Conservation (phyloP, 1,140 invertebrate genomes). For the Asobara japonica region DNA sequence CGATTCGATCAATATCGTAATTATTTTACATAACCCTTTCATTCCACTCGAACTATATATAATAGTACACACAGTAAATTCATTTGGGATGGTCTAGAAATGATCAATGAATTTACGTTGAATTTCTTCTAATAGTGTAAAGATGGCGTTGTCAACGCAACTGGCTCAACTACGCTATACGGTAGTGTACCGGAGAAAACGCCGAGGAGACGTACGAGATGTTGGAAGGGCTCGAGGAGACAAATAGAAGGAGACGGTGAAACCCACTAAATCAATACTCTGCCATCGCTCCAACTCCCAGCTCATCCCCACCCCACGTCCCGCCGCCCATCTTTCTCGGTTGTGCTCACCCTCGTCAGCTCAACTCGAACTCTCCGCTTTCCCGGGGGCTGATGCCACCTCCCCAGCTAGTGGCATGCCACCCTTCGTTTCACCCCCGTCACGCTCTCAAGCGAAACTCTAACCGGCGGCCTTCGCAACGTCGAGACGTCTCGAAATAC, state of each 20-base stretch:
- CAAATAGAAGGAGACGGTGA: slow-evolving; percentile 66
- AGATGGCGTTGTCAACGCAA: slow-evolving; percentile 42
- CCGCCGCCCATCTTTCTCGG: slow-evolving; percentile 34
- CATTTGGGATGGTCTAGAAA: not conserved
- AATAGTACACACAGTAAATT: no score
- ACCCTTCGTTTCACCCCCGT: slow-evolving; percentile 59
- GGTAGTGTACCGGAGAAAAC: slow-evolving; percentile 20
- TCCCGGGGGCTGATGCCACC: slow-evolving; percentile 25
- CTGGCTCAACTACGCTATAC: slow-evolving; percentile 38
- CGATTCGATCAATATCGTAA: no score
- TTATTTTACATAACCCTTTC: no score
- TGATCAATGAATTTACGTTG: not conserved
- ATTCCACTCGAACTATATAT: no score
- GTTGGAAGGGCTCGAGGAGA: slow-evolving; percentile 52
- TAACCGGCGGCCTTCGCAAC: slow-evolving; percentile 24
- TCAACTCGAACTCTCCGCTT: slow-evolving; percentile 25
- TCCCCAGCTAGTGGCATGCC: slow-evolving; percentile 32
- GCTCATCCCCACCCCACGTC: slow-evolving; percentile 55
- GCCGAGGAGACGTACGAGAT: slow-evolving; percentile 49
- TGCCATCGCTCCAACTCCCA: slow-evolving; percentile 66
- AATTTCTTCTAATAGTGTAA: no score
- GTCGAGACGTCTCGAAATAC: slow-evolving; percentile 9
- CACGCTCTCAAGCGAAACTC: slow-evolving; percentile 65
- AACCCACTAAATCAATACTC: slow-evolving; percentile 69
- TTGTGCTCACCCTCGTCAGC: slow-evolving; percentile 36